Evolutionary conservation across 2,888 invertebrate species (phyloP), one percentile per base, ranked within the genome.

Genomic region (Brassicogethes aeneus): DNA sequence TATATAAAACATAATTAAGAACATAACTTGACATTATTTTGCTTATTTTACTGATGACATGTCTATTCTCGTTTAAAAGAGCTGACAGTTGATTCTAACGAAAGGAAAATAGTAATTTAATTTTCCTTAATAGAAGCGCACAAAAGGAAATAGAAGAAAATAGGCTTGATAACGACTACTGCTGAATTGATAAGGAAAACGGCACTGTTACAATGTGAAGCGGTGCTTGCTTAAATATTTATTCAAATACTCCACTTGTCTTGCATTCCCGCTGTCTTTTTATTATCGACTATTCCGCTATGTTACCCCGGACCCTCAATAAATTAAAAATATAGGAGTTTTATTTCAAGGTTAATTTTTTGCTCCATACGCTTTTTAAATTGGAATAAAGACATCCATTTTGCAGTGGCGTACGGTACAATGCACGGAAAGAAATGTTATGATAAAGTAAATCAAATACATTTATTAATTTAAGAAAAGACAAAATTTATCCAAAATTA

Each of bases 21-120:
- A 23, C 23, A 23, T 23, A 23, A 23, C 10, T 23, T 10, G 23
- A 12, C 32, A 10, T 32, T 32, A 13, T 32, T 32, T 32, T 32
- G 32, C 32, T 32, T 32, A 32, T 32, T 32, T 13, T 12, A 32
- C 32, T 32, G 32, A 32, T 32, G 5, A 32, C 12, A 12, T 3
- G 32, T 3, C 8, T 32, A 32, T 32, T 32, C 32, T 12, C 32
- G 5, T 32, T 32, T 32, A 32, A 32, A 32, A 13, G 5, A 32
- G 32, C 32, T 32, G 32, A 32, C 32, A 32, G 32, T 5, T 32
- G 32, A 32, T 32, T 32, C 14, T 32, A 5, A 32, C 8, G 32
- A n/a, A 32, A 32, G 32, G 32, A 32, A 32, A 32, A 32, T 32
- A 32, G 32, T 13, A 32, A 32, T 32, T 32, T 32, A 32, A 32